Conservation (phyloP, 2,888 invertebrate species). For the Philaethria dido region DNA sequence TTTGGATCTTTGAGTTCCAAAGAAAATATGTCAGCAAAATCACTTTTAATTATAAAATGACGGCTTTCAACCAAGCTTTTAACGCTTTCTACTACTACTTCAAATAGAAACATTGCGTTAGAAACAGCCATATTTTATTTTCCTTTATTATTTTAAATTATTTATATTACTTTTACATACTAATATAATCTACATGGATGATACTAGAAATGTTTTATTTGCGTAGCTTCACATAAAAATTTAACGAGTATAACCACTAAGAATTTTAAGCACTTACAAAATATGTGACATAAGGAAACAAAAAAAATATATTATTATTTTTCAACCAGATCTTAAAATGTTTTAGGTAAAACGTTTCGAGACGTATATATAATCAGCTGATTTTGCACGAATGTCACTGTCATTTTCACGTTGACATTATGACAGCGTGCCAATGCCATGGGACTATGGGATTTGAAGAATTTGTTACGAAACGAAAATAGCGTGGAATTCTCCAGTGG, state of each 20-base stretch:
- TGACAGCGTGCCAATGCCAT: slow-evolving; percentile 5
- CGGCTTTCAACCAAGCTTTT: slow-evolving; percentile 65
- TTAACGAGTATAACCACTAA: not conserved
- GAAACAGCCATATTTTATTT: slow-evolving; percentile 65
- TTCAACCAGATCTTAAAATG: slow-evolving; percentile 12
- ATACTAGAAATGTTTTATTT: slow-evolving; percentile 4
- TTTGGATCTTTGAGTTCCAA: slow-evolving; percentile 76
- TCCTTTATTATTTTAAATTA: slow-evolving; percentile 38
- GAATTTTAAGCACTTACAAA: slow-evolving; percentile 3
- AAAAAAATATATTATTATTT: not conserved
- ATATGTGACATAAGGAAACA: slow-evolving; percentile 12
- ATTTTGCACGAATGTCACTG: slow-evolving; percentile 31
- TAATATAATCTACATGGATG: not conserved
- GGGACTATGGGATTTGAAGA: slow-evolving; percentile 36
- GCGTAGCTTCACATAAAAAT: not conserved
- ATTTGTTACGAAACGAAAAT: slow-evolving; percentile 64
- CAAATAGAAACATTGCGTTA: slow-evolving; percentile 75
- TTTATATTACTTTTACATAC: slow-evolving; percentile 25
- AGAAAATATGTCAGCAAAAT: slow-evolving; percentile 75
- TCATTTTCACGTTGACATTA: slow-evolving; percentile 47
- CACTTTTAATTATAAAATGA: slow-evolving; percentile 66
- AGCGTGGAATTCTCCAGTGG: slow-evolving; percentile 36
- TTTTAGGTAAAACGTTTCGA: not conserved
- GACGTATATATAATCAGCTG: slow-evolving; percentile 29
- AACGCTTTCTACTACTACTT: slow-evolving; percentile 71